Evolutionary conservation across 2,113 vertebrate genomes (phyloP).

Genomic region (Carettochelys insculpta): DNA sequence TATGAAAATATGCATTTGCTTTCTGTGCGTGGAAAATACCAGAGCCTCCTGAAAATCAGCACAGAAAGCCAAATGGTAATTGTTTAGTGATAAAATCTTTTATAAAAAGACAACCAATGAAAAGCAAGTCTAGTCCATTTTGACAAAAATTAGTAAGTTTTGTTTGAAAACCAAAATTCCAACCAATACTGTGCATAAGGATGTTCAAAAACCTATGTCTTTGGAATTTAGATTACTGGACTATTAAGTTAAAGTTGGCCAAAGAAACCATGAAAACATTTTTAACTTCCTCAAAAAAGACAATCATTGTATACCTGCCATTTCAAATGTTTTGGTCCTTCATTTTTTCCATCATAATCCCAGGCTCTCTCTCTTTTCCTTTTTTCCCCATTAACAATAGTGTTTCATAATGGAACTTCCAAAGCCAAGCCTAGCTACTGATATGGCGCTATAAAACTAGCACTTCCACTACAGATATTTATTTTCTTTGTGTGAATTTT

Average conservation of each 20-base stretch:
- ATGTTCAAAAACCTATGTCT: neutral
- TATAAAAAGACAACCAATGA: neutral
- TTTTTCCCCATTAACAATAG: too few species aligned
- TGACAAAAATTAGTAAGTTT: neutral
- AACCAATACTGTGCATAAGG: neutral
- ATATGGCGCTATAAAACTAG: neutral
- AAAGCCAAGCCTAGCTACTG: neutral
- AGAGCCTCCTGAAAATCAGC: neutral
- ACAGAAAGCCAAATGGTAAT: neutral
- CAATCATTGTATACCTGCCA: slow-evolving; percentile 46
- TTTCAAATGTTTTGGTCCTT: slow-evolving; percentile 36
- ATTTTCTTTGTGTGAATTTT: slow-evolving; percentile 16
- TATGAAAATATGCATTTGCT: neutral
- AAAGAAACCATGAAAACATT: neutral
- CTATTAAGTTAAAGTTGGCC: neutral
- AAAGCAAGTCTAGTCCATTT: neutral
- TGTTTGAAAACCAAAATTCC: neutral
- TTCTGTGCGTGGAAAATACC: neutral
- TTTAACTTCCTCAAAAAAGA: neutral
- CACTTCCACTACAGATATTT: slow-evolving; percentile 40
- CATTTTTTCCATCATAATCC: slow-evolving; percentile 47
- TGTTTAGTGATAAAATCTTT: neutral
- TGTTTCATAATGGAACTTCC: neutral
- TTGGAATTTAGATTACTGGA: slow-evolving; percentile 13
- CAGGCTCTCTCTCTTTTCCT: slow-evolving; percentile 49